These are phyloP conservation scores for Phataginus tricuspis DNA, from an alignment of 2,797 vertebrate species.

Conservation along the genomic window DNA sequence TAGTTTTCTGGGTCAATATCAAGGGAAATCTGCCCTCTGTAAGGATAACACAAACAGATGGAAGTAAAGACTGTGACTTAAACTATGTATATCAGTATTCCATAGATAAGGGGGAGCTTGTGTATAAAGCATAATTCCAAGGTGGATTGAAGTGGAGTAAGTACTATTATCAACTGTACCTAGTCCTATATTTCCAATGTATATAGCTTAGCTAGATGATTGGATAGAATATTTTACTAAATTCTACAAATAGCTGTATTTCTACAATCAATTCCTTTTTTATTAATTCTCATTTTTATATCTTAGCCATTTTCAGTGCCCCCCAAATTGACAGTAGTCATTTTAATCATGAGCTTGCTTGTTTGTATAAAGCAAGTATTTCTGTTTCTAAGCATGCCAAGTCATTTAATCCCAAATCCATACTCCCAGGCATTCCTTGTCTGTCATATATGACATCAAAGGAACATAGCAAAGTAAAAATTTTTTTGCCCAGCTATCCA, in stretches of 20 bases:
- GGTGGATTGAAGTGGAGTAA: background rate
- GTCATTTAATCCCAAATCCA: background rate
- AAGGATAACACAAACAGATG: background rate
- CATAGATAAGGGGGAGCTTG: background rate
- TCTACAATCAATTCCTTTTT: background rate
- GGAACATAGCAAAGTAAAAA: background rate
- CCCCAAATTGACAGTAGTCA: background rate
- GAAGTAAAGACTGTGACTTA: background rate
- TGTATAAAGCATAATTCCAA: background rate
- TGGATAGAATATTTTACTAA: background rate
- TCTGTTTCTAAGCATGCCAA: background rate
- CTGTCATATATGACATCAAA: background rate
- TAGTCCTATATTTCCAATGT: background rate
- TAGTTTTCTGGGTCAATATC: background rate
- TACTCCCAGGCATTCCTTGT: background rate
- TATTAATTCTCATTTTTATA: constrained; percentile 23
- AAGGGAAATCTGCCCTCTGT: background rate
- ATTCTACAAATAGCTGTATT: background rate
- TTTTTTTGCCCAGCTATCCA: background rate
- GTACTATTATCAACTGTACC: background rate
- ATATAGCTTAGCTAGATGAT: background rate
- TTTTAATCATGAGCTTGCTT: constrained; percentile 36
- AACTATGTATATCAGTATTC: background rate
- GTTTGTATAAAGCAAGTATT: background rate
- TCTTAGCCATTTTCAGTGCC: background rate